These are phyloP conservation scores for Sminthurides aquaticus DNA, from an alignment of 2,888 invertebrate genomes.

Conservation along the genomic window DNA sequence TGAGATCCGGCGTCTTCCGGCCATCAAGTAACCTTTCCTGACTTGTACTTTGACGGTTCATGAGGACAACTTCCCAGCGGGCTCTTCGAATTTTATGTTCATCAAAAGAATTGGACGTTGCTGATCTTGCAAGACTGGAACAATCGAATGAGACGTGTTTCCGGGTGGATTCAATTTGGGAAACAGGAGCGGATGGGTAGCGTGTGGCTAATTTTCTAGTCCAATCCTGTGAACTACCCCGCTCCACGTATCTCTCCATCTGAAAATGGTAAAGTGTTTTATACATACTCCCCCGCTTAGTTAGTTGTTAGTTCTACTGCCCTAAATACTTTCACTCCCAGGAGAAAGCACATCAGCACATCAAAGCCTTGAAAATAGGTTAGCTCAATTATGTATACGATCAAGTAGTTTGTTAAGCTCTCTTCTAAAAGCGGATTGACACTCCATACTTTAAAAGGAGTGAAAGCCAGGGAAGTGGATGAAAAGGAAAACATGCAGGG, in stretches of 20 bases:
- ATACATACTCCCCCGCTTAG: too few species aligned
- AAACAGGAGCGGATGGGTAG: slow-evolving; percentile 39
- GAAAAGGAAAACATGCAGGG: too few species aligned
- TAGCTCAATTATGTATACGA: too few species aligned
- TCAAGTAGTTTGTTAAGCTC: too few species aligned
- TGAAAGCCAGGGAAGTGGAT: too few species aligned
- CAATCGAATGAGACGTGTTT: slow-evolving; percentile 76
- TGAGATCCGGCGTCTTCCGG: slow-evolving; percentile 50
- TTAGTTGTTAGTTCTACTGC: too few species aligned
- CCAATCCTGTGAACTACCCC: slow-evolving; percentile 24
- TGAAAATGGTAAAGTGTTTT: slow-evolving; percentile 6
- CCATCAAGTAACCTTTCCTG: slow-evolving; percentile 70
- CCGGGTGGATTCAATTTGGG: slow-evolving; percentile 33
- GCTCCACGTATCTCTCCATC: slow-evolving; percentile 37
- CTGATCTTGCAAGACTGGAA: slow-evolving; percentile 36
- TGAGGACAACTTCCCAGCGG: slow-evolving; percentile 22
- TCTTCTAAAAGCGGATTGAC: too few species aligned
- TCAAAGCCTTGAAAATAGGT: too few species aligned
- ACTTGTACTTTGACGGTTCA: slow-evolving; percentile 45
- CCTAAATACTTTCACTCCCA: too few species aligned
- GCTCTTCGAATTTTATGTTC: slow-evolving; percentile 39
- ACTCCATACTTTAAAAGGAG: too few species aligned
- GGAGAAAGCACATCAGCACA: too few species aligned
- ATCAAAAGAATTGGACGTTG: slow-evolving; percentile 38
- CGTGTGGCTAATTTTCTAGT: slow-evolving; percentile 26